These are phyloP conservation scores for Oryzias javanicus DNA, from an alignment of 2,113 vertebrate genomes.

Conservation along the genomic window DNA sequence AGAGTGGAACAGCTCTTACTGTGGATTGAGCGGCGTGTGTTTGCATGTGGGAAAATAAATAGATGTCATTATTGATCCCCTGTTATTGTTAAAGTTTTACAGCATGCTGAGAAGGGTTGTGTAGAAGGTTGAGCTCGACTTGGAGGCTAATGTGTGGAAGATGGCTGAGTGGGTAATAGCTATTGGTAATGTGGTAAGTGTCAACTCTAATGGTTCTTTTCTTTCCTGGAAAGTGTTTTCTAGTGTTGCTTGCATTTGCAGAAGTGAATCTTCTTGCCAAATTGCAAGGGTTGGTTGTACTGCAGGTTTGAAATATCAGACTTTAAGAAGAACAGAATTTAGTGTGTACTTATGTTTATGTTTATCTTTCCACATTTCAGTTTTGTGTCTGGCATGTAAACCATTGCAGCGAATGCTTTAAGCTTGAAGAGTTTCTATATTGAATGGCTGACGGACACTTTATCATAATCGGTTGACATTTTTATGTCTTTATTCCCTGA, in stretches of 20 bases:
- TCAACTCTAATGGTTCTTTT: conserved; percentile 12
- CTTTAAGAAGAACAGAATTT: conserved; percentile 1
- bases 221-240: conserved; percentile 17
- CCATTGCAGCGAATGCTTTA: too few relatives aligned
- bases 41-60: conserved; percentile 24
- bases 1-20: conserved; percentile 43
- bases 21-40: conserved; percentile 25
- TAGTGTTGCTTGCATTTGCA: conserved; percentile 29
- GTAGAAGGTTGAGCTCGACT: conserved; percentile 5
- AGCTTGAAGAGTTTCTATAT: background rate
- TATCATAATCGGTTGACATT: conserved; percentile 1
- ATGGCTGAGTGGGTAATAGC: conserved; percentile 53
- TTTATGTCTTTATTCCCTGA: conserved; percentile 3
- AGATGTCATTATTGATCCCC: background rate
- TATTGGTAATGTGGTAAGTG: conserved; percentile 41
- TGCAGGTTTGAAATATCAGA: conserved; percentile 45
- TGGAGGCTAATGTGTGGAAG: conserved; percentile 7
- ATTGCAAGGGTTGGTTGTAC: conserved; percentile 41
- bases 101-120: conserved; percentile 13
- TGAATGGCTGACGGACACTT: background rate
- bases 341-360: background rate
- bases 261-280: conserved; percentile 53
- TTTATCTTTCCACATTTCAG: conserved; percentile 3
- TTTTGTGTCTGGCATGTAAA: too few relatives aligned
- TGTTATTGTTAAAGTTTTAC: conserved; percentile 17